phyloP scores from a whole-genome alignment of 2,888 invertebrate species.

The Cistogaster globosa region DNA sequence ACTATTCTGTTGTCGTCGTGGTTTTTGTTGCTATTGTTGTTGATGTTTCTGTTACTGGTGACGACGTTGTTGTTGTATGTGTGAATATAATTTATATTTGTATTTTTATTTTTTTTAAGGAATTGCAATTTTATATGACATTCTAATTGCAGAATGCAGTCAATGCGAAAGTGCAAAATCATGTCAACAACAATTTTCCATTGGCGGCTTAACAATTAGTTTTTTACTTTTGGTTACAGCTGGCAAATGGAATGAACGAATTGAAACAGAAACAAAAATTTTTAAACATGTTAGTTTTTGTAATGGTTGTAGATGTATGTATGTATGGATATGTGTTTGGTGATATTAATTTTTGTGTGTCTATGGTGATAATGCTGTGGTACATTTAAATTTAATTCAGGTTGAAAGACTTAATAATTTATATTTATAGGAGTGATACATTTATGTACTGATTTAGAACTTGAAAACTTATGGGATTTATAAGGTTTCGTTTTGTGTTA shows the following conservation, averaged over 20 bases:
- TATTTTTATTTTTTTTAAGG: constrained; percentile 12
- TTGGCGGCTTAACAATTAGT: constrained; percentile 79
- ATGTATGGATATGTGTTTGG: constrained; percentile 35
- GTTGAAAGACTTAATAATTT: constrained; percentile 13
- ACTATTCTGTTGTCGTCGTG: no score
- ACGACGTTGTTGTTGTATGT: constrained; percentile 13
- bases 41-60: constrained; percentile 11
- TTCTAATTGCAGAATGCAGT: constrained; percentile 84
- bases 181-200: constrained; percentile 81
- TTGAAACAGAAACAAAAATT: constrained; percentile 52
- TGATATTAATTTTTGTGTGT: neutral
- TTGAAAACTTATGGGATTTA: no score
- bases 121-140: constrained; percentile 78
- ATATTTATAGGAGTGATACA: constrained; percentile 4
- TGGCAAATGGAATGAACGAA: constrained; percentile 74
- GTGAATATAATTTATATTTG: no score
- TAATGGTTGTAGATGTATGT: constrained; percentile 4
- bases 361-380: constrained; percentile 19
- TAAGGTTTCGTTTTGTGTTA: no score
- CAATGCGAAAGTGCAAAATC: constrained; percentile 83
- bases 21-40: constrained; percentile 8
- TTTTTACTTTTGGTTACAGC: constrained; percentile 76
- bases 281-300: constrained; percentile 45
- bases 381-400: constrained; percentile 16
- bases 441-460: neutral